These are phyloP conservation scores for Drosophila pseudotalamancana DNA, from an alignment of 2,888 invertebrate species.

Conservation along the genomic window DNA sequence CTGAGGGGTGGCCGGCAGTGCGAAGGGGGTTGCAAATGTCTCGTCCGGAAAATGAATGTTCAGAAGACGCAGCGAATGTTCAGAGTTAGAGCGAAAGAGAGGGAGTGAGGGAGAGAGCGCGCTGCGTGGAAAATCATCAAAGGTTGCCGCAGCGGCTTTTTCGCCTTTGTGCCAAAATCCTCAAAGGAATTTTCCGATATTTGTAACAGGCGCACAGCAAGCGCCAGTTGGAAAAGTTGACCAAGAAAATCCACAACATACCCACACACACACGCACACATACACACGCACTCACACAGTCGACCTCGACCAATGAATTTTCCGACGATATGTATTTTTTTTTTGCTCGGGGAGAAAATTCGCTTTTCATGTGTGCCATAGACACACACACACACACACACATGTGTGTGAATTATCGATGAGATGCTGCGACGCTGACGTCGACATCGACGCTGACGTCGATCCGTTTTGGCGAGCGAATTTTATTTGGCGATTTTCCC, in stretches of 20 bases:
- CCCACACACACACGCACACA: slow-evolving; percentile 18
- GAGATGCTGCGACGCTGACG: slow-evolving; percentile 66
- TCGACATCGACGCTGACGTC: slow-evolving; percentile 66
- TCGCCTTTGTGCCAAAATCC: slow-evolving; percentile 81
- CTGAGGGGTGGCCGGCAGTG: slow-evolving; percentile 46
- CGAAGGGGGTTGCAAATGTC: slow-evolving; percentile 67
- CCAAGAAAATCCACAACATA: slow-evolving; percentile 69
- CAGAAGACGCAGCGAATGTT: slow-evolving; percentile 4
- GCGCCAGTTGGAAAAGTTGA: slow-evolving; percentile 63
- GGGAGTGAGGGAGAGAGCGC: slow-evolving; percentile 41
- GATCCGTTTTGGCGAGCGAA: slow-evolving; percentile 59
- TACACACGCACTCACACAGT: slow-evolving; percentile 22
- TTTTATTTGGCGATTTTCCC: slow-evolving; percentile 54
- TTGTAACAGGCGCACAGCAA: slow-evolving; percentile 79
- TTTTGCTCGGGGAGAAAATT: slow-evolving; percentile 69
- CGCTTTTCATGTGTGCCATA: slow-evolving; percentile 72
- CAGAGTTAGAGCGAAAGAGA: slow-evolving; percentile 9
- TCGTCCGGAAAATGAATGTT: slow-evolving; percentile 67
- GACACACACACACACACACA: slow-evolving; percentile 10
- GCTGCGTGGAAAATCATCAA: slow-evolving; percentile 77
- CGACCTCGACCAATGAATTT: slow-evolving; percentile 69
- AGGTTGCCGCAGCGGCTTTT: slow-evolving; percentile 74
- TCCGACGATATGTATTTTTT: slow-evolving; percentile 61
- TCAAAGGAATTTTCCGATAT: slow-evolving; percentile 84
- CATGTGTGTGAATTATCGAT: slow-evolving; percentile 60